Base-by-base conservation (phyloP, 2,113 vertebrate genomes). In the Ellobius talpinus region DNA sequence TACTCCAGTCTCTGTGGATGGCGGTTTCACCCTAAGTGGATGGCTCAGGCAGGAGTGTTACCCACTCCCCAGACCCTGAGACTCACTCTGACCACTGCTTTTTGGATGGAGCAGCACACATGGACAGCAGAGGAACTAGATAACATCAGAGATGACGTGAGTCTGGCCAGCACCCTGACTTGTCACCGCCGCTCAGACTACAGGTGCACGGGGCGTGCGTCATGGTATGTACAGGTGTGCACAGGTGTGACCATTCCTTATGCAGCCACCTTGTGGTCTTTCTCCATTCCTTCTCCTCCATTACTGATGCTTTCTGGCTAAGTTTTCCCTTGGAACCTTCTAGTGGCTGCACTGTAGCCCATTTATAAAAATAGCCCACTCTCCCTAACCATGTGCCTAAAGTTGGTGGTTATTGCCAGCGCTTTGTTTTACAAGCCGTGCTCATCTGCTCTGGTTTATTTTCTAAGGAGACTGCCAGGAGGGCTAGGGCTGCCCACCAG, bases 1-100 rank as follows among this genome's bases (percentile, higher is more conserved):
- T 0, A 0, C 45, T 26, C 55, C 23, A 3, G 0, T 11, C 6
- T 0, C 4, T 1, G 19, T 11, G 21, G n/a, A 23, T 11, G 42
- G 3, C 2, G 19, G 36, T n/a, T 4, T 39, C 31, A 1, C 16
- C 58, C 61, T 11, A 17, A 0, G 19, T 11, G 16, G n/a, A 73
- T 16, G 42, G 3, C 3, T 7, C 5, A 3, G 6, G 33, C 50
- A 11, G 5, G 47, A 2, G 4, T 31, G 23, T 13, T 8, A 29
- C 58, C 36, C 45, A 61, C 14, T 2, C 23, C 39, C 1, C 8
- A 65, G 61, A 50, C 84, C 33, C 87, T 65, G 68, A 36, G 82
- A 26, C 31, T 66, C 42, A 23, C 42, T 31, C 14, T 86, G 81
- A 31, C 55, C 4, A 2, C 90, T 76, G 81, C 33, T 65, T 72